Base-by-base conservation (phyloP, 2,797 vertebrate genomes). In the Lerista edwardsae region DNA sequence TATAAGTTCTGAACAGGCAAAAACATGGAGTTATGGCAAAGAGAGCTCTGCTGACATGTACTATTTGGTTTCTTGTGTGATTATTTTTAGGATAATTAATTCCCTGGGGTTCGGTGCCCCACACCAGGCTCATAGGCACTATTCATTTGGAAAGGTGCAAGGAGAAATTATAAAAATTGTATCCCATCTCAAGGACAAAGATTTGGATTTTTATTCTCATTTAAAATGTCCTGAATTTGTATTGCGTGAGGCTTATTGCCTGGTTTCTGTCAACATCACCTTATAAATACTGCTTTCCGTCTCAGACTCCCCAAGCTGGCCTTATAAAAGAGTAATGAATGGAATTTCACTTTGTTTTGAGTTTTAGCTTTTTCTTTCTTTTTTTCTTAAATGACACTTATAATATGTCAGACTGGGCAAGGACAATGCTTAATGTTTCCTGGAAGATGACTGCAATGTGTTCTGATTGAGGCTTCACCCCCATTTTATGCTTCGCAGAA, bases 31-130 rank as follows among this genome's bases (percentile, higher is more conserved):
- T 84, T 71, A 92, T 86, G 55, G 84, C 82, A 80, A 51, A 51
- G 86, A 92, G 90, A 86, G 84, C 91, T 88, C 82, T 92, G 51
- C 73, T 92, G 91, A 86, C 90, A 88, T 92, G 81, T 86, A 88
- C 91, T 89, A 82, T 90, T 91, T 91, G 91, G 87, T 88, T 92
- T 41, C 86, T 81, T 90, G 79, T 77, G 90, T 84, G 65, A 67
- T 87, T 84, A 41, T 87, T 87, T 67, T 87, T 67, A 88, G 79
- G 62, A 86, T 91, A 80, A 89, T 36, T 68, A 65, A 74, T 90
- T 90, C 91, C 39, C 39, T 90, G 85, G 87, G 89, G 84, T 93
- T 86, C 81, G 69, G 61, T 92, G 87, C 77, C 84, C 88, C 57
- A 17, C 77, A 47, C 75, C 71, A 71, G 78, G 36, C 41, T 90